phyloP scores from a whole-genome alignment of 1,140 invertebrate genomes.

The Batillaria attramentaria region DNA sequence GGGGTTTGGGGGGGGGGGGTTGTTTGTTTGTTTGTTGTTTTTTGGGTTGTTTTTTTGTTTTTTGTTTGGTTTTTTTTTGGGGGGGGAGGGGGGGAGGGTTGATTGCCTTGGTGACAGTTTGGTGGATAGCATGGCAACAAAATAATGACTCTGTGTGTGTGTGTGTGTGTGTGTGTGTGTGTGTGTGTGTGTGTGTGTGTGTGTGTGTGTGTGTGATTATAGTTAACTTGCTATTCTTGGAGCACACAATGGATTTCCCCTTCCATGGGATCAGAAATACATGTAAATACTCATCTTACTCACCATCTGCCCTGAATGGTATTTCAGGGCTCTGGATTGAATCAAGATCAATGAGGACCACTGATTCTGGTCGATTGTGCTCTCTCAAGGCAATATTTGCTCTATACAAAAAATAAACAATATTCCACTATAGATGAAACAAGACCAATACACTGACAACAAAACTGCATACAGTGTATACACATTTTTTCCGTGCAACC shows the following conservation, averaged over 20 bases:
- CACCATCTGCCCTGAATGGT: too few relatives aligned
- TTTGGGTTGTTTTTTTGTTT: neutral
- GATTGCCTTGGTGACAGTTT: neutral
- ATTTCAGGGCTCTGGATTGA: neutral
- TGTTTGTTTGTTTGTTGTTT: neutral
- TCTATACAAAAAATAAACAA: too few relatives aligned
- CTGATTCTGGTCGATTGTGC: neutral
- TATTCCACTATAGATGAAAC: too few relatives aligned
- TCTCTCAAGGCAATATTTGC: neutral
- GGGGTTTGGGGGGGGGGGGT: neutral
- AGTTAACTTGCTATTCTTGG: neutral
- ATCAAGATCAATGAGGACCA: neutral
- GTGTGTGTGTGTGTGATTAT: neutral
- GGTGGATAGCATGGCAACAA: neutral
- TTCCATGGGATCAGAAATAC: too few relatives aligned
- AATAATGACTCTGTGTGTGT: neutral
- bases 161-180: slow-evolving; percentile 7
- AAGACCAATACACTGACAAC: too few relatives aligned
- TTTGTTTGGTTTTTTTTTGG: too few relatives aligned
- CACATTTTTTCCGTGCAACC: too few relatives aligned
- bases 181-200: neutral
- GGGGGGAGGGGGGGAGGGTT: neutral
- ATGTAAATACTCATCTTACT: too few relatives aligned
- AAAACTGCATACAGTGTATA: too few relatives aligned
- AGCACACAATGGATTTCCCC: too few relatives aligned